Evolutionary conservation across 2,113 vertebrate genomes (phyloP).

Genomic region (Crotophaga sulcirostris): DNA sequence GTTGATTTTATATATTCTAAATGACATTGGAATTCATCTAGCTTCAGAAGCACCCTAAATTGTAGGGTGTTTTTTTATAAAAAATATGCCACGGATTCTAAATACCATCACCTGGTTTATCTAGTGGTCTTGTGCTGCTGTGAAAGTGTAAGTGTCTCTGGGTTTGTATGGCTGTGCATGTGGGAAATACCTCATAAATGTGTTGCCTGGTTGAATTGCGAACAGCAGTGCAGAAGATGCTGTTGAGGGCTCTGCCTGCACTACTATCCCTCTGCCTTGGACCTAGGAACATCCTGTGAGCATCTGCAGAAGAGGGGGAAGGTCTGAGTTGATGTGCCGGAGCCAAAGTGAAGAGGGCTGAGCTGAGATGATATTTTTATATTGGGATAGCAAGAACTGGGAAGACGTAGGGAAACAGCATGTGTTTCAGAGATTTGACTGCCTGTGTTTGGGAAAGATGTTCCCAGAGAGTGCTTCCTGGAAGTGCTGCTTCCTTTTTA

Average conservation of each 20-base stretch:
- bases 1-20: conserved; percentile 32
- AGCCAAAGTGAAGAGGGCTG: neutral
- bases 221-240: neutral
- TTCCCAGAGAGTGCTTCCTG: neutral
- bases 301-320: neutral
- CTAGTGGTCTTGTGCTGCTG: neutral
- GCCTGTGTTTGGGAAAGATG: neutral
- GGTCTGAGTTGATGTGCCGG: neutral
- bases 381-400: neutral
- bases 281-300: neutral
- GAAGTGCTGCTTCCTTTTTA: neutral
- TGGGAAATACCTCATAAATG: neutral
- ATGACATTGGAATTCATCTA: neutral
- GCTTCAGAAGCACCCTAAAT: neutral
- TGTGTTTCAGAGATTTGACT: neutral
- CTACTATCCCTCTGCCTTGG: neutral
- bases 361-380: neutral
- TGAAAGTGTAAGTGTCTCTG: neutral
- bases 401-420: rapidly evolving
- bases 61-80: neutral
- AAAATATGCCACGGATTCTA: neutral
- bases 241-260: neutral
- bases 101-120: neutral
- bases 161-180: neutral
- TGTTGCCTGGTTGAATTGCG: neutral